phyloP scores from a whole-genome alignment of 1,140 invertebrate species.

The Drosophila punjabiensis region DNA sequence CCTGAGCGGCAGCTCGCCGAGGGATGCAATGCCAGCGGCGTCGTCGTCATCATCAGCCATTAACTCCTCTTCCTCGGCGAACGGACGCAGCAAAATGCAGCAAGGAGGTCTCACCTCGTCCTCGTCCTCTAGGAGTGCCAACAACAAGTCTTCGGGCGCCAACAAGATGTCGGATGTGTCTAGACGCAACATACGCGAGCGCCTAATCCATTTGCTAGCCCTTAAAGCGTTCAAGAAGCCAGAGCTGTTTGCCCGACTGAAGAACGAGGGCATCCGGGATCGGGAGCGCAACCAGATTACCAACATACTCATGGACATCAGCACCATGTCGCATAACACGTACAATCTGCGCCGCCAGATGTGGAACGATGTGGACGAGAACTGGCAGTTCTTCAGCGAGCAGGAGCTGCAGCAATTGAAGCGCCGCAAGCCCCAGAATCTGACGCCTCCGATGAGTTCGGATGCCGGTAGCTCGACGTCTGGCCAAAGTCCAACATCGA shows the following conservation, averaged over 20 bases:
- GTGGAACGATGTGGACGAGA: constrained; percentile 97
- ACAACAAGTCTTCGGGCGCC: constrained; percentile 57
- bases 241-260: constrained; percentile 92
- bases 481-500: constrained; percentile 90
- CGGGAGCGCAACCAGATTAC: constrained; percentile 91
- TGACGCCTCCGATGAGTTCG: constrained; percentile 94
- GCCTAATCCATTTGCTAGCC: constrained; percentile 96
- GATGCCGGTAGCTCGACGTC: constrained; percentile 88
- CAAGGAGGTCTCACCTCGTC: constrained; percentile 42
- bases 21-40: constrained; percentile 40
- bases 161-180: constrained; percentile 78
- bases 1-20: constrained; percentile 71
- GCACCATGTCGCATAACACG: constrained; percentile 91
- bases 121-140: constrained; percentile 55
- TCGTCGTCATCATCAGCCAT: constrained; percentile 14
- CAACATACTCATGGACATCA: constrained; percentile 92
- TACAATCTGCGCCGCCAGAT: constrained; percentile 93
- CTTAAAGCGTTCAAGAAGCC: constrained; percentile 96
- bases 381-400: constrained; percentile 97
- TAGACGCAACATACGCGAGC: constrained; percentile 87
- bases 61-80: constrained; percentile 19
- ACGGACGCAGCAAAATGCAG: constrained; percentile 69
- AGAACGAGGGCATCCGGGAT: constrained; percentile 94
- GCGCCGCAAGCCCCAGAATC: constrained; percentile 94
- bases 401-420: constrained; percentile 94